Percentiles rank a stretch among this genome's conserved stretches.
Evolutionary conservation across 2,888 invertebrate genomes (phyloP).

Genomic region (Nephrotoma appendiculata): DNA sequence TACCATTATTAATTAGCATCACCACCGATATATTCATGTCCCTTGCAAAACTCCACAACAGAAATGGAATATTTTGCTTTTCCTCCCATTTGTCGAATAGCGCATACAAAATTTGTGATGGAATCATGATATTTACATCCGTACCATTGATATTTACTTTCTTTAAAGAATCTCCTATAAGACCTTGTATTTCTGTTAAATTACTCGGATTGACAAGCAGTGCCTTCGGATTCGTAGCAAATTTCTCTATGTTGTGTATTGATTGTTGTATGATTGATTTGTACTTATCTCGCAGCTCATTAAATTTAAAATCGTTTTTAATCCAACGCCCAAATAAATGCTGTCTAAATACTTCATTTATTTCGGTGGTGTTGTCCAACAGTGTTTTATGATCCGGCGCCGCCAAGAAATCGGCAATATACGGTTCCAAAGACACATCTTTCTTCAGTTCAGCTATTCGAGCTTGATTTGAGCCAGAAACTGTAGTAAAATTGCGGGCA

Average conservation of each 20-base stretch:
- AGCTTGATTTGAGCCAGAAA: slow-evolving; percentile 22
- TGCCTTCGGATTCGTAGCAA: slow-evolving; percentile 19
- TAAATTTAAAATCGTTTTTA: slow-evolving; percentile 23
- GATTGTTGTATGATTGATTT: slow-evolving; percentile 18
- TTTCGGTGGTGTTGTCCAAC: background rate
- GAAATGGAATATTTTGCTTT: slow-evolving; percentile 21
- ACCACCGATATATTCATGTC: slow-evolving; percentile 26
- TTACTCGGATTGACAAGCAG: slow-evolving; percentile 24
- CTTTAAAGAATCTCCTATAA: slow-evolving; percentile 23
- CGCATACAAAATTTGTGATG: slow-evolving; percentile 24
- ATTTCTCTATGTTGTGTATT: slow-evolving; percentile 3
- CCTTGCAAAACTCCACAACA: slow-evolving; percentile 25
- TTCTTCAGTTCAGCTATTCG: slow-evolving; percentile 22
- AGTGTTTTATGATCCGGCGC: slow-evolving; percentile 10
- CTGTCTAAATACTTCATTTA: slow-evolving; percentile 15
- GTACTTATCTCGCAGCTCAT: slow-evolving; percentile 22
- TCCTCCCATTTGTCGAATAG: slow-evolving; percentile 28
- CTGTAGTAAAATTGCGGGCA: slow-evolving; percentile 39
- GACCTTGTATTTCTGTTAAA: slow-evolving; percentile 17
- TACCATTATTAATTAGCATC: slow-evolving; percentile 22
- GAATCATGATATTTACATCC: slow-evolving; percentile 27
- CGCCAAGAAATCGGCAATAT: slow-evolving; percentile 20
- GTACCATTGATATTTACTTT: slow-evolving; percentile 23
- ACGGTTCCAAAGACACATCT: slow-evolving; percentile 21
- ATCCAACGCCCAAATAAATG: slow-evolving; percentile 31